These are phyloP conservation scores for Zhuqinia jingwanae DNA, from an alignment of 2,888 invertebrate species.

Conservation along the genomic window DNA sequence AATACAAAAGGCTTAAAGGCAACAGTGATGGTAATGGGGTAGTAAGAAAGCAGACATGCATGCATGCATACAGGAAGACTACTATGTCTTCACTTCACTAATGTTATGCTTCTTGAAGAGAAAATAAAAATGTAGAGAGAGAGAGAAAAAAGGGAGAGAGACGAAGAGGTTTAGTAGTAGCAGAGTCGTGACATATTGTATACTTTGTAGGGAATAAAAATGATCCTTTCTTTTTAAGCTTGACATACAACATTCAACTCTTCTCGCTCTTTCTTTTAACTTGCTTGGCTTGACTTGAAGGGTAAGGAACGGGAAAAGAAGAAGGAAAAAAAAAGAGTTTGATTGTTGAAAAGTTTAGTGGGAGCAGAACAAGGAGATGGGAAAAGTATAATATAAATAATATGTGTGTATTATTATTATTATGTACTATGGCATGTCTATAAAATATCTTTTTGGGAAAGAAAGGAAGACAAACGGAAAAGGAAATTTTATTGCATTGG, in stretches of 20 bases:
- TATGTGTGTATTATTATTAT: no score
- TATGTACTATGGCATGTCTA: no score
- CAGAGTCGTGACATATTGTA: slow-evolving; percentile 54
- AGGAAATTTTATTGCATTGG: slow-evolving; percentile 63
- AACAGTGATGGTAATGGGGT: background rate
- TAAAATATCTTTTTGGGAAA: slow-evolving; percentile 18
- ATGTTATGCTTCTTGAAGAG: slow-evolving; percentile 35
- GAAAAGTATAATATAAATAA: background rate
- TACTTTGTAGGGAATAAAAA: slow-evolving; percentile 50
- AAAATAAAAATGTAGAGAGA: slow-evolving; percentile 32
- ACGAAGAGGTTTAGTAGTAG: slow-evolving; percentile 38
- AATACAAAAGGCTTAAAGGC: slow-evolving; percentile 54
- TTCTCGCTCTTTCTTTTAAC: no score
- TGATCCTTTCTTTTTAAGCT: slow-evolving; percentile 49
- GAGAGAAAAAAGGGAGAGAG: background rate
- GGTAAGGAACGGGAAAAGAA: slow-evolving; percentile 6
- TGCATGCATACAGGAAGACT: background rate
- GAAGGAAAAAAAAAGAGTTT: slow-evolving; percentile 26
- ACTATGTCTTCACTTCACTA: background rate
- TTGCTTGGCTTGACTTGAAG: background rate
- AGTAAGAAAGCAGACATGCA: background rate
- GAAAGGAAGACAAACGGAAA: slow-evolving; percentile 46
- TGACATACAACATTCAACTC: slow-evolving; percentile 44
- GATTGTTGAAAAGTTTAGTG: slow-evolving; percentile 39
- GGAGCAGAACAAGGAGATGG: background rate